Evolutionary conservation across 2,797 vertebrate genomes (phyloP).

Genomic region (Sebastiscus albofasciatus): DNA sequence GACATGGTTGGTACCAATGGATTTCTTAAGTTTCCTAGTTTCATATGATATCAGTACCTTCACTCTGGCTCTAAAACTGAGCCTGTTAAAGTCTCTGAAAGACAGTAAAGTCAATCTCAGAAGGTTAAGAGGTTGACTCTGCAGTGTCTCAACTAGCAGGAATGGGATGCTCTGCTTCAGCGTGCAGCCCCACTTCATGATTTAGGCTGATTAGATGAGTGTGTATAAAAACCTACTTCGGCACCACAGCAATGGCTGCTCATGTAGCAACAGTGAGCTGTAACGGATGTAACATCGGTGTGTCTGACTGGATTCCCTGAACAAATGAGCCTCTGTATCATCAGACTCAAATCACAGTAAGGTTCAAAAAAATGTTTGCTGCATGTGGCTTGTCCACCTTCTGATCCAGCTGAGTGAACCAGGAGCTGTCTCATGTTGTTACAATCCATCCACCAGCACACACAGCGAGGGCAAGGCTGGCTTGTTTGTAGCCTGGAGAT

Average conservation of each 20-base stretch:
- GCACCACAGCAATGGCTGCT: not conserved
- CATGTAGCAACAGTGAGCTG: not conserved
- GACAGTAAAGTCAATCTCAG: no score
- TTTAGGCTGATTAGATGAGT: slow-evolving; percentile 23
- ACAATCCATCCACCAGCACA: slow-evolving; percentile 34
- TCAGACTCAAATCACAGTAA: slow-evolving; percentile 5
- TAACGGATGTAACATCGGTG: not conserved
- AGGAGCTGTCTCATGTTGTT: slow-evolving; percentile 28
- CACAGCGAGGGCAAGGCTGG: not conserved
- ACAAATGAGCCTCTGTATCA: not conserved
- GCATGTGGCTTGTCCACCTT: slow-evolving; percentile 3
- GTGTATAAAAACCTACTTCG: not conserved
- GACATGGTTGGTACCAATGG: no score
- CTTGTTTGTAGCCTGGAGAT: slow-evolving; percentile 32
- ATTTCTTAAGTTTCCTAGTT: no score
- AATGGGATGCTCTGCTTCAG: slow-evolving; percentile 7
- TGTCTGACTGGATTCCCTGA: not conserved
- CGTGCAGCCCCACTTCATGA: not conserved
- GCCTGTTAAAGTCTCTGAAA: no score
- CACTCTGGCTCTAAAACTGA: no score
- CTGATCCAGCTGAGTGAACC: slow-evolving; percentile 14
- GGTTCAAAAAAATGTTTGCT: slow-evolving; percentile 4
- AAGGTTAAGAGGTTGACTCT: slow-evolving; percentile 24
- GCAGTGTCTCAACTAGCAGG: slow-evolving; percentile 12
- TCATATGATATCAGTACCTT: no score